Evolutionary conservation across 2,888 invertebrate genomes (phyloP), one percentile per base, ranked within the genome.

Genomic region (Noctua fimbriata): DNA sequence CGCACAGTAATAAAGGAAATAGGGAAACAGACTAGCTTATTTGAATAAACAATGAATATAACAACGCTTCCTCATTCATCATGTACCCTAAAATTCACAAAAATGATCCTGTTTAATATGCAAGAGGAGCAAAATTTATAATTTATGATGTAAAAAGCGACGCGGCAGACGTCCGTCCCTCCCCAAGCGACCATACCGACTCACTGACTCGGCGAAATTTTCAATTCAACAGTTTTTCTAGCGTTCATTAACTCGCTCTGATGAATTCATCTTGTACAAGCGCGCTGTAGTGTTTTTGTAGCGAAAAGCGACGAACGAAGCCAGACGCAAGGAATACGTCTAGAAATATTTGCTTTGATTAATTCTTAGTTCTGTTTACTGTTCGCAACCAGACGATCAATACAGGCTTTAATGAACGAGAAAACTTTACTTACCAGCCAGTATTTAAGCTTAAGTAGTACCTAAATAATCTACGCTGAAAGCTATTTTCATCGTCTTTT

Each of bases 161-260:
- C 28, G 47, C 14, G 65, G 44, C 78, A 72, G 73, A 65, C 80
- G 69, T 79, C 71, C 70, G 66, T 72, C 76, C 75, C 78, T 76
- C 69, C 67, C 67, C 67, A 36, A 63, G 71, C 78, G 78, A 58
- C 80, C 65, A 76, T 76, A 74, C 70, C 77, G 65, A 81, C 70
- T 86, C 83, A 84, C 83, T 87, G 88, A 88, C 77, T 84, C 87
- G 67, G 73, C 82, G 70, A 83, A 84, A 87, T 87, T 85, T 89
- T 83, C 82, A 79, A 83, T 84, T 86, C 81, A 86, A 79, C 82
- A 83, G 69, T 83, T 84, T 87, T 83, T 84, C 75, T 80, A 72
- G 77, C 77, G n/a, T 86, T 88, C 66, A 87, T 87, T 82, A 80
- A 69, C 41, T 74, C 72, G 78, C 41, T 67, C 71, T 69, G 72